Percentiles rank a stretch among this genome's conserved stretches.
These are phyloP conservation scores for Lasiurus cinereus DNA, from an alignment of 2,113 vertebrate species.

Conservation along the genomic window DNA sequence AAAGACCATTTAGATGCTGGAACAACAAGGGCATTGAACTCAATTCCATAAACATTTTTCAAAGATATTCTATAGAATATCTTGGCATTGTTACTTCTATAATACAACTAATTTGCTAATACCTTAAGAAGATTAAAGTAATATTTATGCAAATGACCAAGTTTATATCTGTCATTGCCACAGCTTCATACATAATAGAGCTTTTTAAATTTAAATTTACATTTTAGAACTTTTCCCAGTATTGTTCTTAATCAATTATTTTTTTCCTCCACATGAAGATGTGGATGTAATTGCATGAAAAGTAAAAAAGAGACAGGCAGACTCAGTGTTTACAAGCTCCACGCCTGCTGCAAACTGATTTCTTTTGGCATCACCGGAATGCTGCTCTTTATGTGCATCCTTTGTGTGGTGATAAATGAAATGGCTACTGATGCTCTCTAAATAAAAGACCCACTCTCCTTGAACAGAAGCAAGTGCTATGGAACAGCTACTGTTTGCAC, in stretches of 20 bases:
- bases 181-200: not conserved
- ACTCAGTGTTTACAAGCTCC: conserved; percentile 79
- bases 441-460: conserved; percentile 73
- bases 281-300: conserved; percentile 55
- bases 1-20: conserved; percentile 3
- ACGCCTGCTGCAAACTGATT: conserved; percentile 72
- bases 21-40: conserved; percentile 39
- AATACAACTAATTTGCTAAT: conserved; percentile 72
- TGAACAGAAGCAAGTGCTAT: conserved; percentile 90
- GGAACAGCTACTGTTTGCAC: conserved; percentile 87
- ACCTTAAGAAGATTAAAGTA: conserved; percentile 69
- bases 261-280: conserved; percentile 31
- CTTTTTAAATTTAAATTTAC: conserved; percentile 27
- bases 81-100: conserved; percentile 18
- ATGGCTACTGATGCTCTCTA: conserved; percentile 82
- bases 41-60: not conserved
- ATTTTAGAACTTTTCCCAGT: not conserved
- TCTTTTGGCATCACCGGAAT: conserved; percentile 81
- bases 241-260: conserved; percentile 27
- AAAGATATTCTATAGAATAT: conserved; percentile 19
- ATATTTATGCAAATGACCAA: conserved; percentile 27
- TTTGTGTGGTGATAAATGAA: conserved; percentile 89
- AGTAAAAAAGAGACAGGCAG: conserved; percentile 72
- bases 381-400: conserved; percentile 82
- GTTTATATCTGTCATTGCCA: not conserved